Conservation (phyloP, 2,113 vertebrate genomes). For the Anthoscopus minutus region DNA sequence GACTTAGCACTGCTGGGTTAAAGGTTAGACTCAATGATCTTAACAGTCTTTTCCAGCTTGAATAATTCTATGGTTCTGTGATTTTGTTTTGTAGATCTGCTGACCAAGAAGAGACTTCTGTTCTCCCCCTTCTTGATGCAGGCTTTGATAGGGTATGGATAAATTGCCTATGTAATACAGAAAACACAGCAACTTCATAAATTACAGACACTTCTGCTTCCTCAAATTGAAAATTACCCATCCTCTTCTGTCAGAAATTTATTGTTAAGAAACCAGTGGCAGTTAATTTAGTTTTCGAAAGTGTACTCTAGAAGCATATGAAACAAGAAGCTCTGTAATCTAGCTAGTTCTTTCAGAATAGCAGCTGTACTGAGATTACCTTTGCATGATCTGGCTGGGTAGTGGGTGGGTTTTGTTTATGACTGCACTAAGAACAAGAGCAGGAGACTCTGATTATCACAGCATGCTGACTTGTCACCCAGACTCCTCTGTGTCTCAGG, state of each 20-base stretch:
- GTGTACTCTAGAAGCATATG: background rate
- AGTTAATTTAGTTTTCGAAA: background rate
- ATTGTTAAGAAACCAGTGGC: background rate
- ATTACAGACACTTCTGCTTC: background rate
- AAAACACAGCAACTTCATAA: background rate
- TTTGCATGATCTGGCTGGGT: background rate
- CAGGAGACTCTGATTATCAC: accelerated
- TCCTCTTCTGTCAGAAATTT: background rate
- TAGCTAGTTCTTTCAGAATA: background rate
- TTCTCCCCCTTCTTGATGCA: slow-evolving; percentile 87
- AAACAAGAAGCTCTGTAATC: background rate
- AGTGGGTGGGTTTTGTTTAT: background rate
- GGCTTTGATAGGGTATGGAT: slow-evolving; percentile 90
- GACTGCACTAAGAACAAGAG: background rate
- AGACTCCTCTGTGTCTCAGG: background rate
- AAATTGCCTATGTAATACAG: background rate
- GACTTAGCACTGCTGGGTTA: background rate
- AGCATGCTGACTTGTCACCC: background rate
- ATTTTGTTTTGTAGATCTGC: slow-evolving; percentile 75
- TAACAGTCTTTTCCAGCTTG: background rate
- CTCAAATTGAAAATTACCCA: background rate
- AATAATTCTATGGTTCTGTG: background rate
- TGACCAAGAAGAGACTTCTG: slow-evolving; percentile 85
- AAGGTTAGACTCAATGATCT: background rate
- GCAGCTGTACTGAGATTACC: background rate